Conservation (phyloP, 2,888 invertebrate genomes). For the Tachystola acroxantha region DNA sequence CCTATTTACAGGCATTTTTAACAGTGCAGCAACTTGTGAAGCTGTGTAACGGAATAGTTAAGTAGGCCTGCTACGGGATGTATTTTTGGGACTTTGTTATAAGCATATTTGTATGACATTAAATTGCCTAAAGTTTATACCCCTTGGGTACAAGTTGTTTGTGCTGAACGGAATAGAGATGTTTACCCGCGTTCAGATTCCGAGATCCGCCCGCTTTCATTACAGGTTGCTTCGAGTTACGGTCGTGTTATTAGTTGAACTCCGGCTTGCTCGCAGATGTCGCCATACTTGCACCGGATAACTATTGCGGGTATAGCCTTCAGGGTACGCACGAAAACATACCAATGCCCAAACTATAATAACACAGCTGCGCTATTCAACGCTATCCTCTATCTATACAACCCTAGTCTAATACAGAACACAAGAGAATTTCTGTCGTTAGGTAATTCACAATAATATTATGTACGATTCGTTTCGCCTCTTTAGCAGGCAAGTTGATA, state of each 20-base stretch:
- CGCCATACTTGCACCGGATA: constrained; percentile 43
- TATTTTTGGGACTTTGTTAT: too few species aligned
- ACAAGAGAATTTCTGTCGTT: constrained; percentile 62
- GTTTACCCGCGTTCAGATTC: constrained; percentile 19
- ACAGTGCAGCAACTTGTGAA: too few species aligned
- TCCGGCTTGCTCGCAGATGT: constrained; percentile 50
- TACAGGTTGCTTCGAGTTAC: constrained; percentile 45
- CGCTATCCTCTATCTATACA: constrained; percentile 26
- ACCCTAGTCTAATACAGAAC: constrained; percentile 22
- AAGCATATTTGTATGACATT: background rate
- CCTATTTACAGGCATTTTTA: too few species aligned
- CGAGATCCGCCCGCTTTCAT: constrained; percentile 31
- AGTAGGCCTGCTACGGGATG: too few species aligned
- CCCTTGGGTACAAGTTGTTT: constrained; percentile 10
- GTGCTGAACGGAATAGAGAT: constrained; percentile 12
- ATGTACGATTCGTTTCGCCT: constrained; percentile 69
- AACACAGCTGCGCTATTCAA: constrained; percentile 33
- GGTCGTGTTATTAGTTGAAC: constrained; percentile 53
- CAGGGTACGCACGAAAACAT: constrained; percentile 42
- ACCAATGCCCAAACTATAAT: constrained; percentile 35
- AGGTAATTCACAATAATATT: constrained; percentile 67
- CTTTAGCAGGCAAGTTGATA: constrained; percentile 54
- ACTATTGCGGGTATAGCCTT: constrained; percentile 40
- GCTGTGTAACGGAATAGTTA: too few species aligned
- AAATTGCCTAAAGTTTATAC: constrained; percentile 1